A percentile compares a stretch with the other conserved stretches of the same genome.
These are phyloP conservation scores for Frankliniella fusca DNA, from an alignment of 2,888 invertebrate species.

Conservation along the genomic window DNA sequence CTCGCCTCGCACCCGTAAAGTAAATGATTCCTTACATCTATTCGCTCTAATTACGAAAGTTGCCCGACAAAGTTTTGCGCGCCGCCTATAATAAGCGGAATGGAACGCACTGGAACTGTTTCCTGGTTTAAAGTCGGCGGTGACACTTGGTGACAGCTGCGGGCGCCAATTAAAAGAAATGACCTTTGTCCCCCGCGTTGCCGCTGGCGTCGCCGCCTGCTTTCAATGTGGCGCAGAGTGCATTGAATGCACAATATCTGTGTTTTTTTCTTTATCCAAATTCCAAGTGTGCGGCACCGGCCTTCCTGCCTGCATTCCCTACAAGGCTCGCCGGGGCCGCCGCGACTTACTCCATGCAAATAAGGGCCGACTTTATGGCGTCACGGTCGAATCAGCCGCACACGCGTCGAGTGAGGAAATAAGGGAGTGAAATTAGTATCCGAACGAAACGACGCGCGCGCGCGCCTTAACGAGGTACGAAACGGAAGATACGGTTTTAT, in stretches of 20 bases:
- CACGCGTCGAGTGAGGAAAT: background rate
- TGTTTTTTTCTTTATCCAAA: background rate
- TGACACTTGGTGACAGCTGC: background rate
- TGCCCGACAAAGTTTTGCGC: background rate
- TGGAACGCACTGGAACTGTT: background rate
- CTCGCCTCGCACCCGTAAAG: too few relatives aligned
- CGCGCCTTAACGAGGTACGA: background rate
- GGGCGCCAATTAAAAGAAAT: conserved; percentile 8
- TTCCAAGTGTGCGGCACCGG: background rate
- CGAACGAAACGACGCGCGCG: background rate
- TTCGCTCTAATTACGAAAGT: background rate
- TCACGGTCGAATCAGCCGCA: background rate
- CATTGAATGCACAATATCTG: background rate
- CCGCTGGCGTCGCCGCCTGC: background rate
- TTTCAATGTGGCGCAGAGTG: background rate
- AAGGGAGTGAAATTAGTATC: background rate
- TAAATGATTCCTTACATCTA: background rate
- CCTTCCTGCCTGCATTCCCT: background rate
- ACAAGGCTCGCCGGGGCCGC: background rate
- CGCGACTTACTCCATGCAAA: background rate
- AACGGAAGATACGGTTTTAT: background rate
- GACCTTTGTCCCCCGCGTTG: background rate
- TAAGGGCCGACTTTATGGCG: conserved; percentile 7
- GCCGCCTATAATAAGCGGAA: background rate
- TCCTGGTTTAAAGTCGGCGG: background rate